Base-by-base conservation (phyloP, 1,140 invertebrate genomes). In the Gonioctena quinquepunctata region DNA sequence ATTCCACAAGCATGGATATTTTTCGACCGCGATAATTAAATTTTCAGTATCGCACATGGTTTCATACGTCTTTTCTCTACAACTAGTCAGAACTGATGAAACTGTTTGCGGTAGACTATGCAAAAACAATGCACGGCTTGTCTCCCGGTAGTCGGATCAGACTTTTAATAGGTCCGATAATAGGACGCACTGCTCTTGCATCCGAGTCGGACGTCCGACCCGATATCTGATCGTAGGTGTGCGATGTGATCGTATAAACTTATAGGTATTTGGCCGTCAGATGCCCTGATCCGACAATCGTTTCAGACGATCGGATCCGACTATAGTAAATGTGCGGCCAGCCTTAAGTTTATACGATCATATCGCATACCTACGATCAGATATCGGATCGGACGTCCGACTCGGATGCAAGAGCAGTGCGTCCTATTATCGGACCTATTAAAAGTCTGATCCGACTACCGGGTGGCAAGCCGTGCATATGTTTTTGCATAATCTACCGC, bases 31-130 rank as follows among this genome's bases (percentile, higher is more conserved):
- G 16, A 25, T 22, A 22, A 64, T 64, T 64, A 52, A 50, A 19
- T 18, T 64, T 49, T 52, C 42, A 21, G 62, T 42, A 18, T 64
- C 62, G 48, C 33, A 64, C 62, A 64, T 64, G 8, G 11, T 62
- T 33, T 13, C 28, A 33, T 3, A 33, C 28, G 0, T 33, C n/a
- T 13, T 11, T 33, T 33, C 8, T 33, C 28, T 33, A 33, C 28
- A 33, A 6, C 8, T 33, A 33, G 28, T 33, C 1, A 33, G n/a
- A 33, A 33, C 28, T 33, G 28, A 33, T 33, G 7, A 33, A 33
- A 33, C 2, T 33, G 8, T 33, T 33, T 33, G 28, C 28, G 28
- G n/a, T 33, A 33, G 28, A 2, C 28, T 33, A 33, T 33, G 28
- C 28, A 33, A 13, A 33, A 13, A 13, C 28, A 33, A 33, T 33